Percentiles rank a stretch among this genome's conserved stretches.
phyloP scores from a whole-genome alignment of 2,113 vertebrate genomes.

The Oncorhynchus masou region DNA sequence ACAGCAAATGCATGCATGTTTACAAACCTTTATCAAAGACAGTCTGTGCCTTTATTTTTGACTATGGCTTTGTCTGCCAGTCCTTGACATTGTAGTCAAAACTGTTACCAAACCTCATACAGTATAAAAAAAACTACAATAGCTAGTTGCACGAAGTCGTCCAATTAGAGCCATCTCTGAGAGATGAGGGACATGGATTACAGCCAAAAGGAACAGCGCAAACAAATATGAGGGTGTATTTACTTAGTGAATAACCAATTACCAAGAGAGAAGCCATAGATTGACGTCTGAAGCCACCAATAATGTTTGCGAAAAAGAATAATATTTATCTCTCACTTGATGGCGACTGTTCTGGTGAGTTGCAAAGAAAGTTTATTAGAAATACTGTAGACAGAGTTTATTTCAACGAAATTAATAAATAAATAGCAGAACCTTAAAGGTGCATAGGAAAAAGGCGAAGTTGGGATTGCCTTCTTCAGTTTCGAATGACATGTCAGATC shows the following conservation, averaged over 20 bases:
- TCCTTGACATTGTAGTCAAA: background rate
- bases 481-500: conserved; percentile 32
- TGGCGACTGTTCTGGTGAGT: conserved; percentile 71
- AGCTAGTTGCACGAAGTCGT: background rate
- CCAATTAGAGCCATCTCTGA: background rate
- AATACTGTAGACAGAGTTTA: conserved; percentile 40
- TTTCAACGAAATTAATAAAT: background rate
- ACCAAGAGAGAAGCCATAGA: background rate
- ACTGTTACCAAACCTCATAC: background rate
- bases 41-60: background rate
- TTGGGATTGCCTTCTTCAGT: conserved; percentile 36
- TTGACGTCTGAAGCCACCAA: background rate
- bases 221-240: background rate
- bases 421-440: too few relatives aligned
- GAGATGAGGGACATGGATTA: background rate
- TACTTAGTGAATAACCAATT: background rate
- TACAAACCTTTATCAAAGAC: background rate
- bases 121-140: conserved; percentile 2
- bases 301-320: background rate
- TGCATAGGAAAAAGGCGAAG: background rate
- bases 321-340: conserved; percentile 1
- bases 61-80: background rate
- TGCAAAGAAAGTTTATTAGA: conserved; percentile 60
- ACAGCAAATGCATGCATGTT: background rate
- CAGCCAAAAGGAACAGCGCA: background rate